Percentiles rank a stretch among this genome's conserved stretches.
Conservation (phyloP, 2,888 invertebrate genomes). For the Hydrotaea cyrtoneurina region DNA sequence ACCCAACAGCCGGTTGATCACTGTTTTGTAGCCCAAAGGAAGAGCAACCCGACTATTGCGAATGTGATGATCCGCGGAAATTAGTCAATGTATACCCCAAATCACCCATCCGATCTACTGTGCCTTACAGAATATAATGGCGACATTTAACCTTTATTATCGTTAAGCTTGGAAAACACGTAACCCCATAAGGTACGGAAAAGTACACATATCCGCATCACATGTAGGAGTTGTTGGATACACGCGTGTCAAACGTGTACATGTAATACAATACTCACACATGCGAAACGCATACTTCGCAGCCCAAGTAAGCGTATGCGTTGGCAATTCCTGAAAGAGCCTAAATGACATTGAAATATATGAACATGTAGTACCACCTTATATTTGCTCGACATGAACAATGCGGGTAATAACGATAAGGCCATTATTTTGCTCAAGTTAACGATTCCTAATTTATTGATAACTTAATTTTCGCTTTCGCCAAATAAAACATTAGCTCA, state of each 20-base stretch:
- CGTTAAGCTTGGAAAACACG: background rate
- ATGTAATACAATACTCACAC: background rate
- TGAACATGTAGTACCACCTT: background rate
- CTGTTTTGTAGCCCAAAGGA: no score
- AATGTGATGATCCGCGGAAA: no score
- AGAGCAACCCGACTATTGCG: no score
- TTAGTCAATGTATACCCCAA: no score
- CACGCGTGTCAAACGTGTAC: background rate
- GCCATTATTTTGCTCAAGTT: constrained; percentile 8
- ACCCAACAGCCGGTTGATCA: no score
- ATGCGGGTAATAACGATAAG: constrained; percentile 19
- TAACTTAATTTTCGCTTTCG: constrained; percentile 23
- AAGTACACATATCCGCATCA: background rate
- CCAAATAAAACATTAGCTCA: constrained; percentile 17
- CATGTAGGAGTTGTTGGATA: background rate
- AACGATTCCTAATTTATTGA: constrained; percentile 45
- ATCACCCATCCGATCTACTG: no score
- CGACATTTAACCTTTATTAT: constrained; percentile 16
- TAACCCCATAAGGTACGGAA: background rate
- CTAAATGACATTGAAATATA: background rate
- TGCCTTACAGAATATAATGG: no score
- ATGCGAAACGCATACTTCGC: no score
- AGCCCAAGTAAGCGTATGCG: background rate
- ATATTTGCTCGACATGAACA: background rate
- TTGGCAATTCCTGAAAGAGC: background rate